Evolutionary conservation across 1,140 invertebrate genomes (phyloP), one percentile per base, ranked within the genome.

Genomic region (Brachionus koreanus): DNA sequence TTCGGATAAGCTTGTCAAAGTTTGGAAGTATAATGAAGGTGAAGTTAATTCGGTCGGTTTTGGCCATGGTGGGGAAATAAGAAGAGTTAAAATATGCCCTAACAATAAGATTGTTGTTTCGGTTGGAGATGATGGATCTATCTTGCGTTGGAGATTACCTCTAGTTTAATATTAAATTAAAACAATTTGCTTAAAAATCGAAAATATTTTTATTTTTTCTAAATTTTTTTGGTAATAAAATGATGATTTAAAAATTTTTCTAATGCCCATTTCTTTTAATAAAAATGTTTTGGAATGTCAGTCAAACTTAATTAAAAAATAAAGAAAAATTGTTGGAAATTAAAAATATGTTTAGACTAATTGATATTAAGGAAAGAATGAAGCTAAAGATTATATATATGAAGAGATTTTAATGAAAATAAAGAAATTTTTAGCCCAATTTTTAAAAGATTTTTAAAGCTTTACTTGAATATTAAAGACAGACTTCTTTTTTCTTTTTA

Each of bases 1-100:
- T 5, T 93, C 93, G 85, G 95, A 97, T 88, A 92, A 93, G 84
- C 91, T 93, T 83, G 90, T 97, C 2, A 96, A 95, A 89, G 93
- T 93, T n/a, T 95, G 93, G 93, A 89, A 91, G 65, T 95, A 94
- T 85, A 89, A 92, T 83, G 91, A 91, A 85, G 94, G 93, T n/a
- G 90, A 92, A 35, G 91, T 92, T n/a, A 92, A 92, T 9, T 91
- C 93, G 85, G 89, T 93, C 72, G 94, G 94, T 0, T 85, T 91
- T 5, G 93, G 93, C 10, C 94, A 96, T 86, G 93, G 93, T 52
- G 93, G 92, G 4, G 91, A 92, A 1, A 91, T 96, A 29, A 93
- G 92, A 1, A 90, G 91, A 46, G 91, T 91, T 67, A 90, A 91
- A 83, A 93, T 95, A 84, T 92, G 93, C 85, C 93, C 94, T 0